Conservation (phyloP, 2,113 vertebrate species). For the Raja brachyura region DNA sequence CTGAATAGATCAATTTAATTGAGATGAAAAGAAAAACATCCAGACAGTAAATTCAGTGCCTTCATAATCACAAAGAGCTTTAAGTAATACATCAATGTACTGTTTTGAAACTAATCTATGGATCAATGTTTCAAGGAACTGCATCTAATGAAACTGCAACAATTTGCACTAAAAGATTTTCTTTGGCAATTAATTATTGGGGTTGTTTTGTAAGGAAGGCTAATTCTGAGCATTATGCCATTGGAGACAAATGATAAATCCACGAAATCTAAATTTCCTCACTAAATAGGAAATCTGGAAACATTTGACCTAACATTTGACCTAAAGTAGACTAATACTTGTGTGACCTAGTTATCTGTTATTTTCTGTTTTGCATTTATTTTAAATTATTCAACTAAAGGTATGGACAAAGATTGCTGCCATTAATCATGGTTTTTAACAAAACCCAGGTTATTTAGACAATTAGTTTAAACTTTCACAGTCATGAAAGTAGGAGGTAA, state of each 20-base stretch:
- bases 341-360: neutral
- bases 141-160: neutral
- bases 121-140: neutral
- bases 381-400: neutral
- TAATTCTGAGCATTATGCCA: neutral
- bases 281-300: neutral
- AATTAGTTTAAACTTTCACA: too few species aligned
- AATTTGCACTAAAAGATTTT: neutral
- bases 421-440: too few species aligned
- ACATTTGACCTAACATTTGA: conserved; percentile 8
- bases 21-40: neutral
- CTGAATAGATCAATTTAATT: neutral
- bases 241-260: conserved; percentile 3
- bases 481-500: too few species aligned
- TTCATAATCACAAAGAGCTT: neutral
- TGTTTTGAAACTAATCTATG: neutral
- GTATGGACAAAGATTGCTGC: neutral
- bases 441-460: too few species aligned
- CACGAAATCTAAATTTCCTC: neutral
- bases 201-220: neutral
- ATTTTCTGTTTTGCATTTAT: neutral
- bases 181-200: neutral
- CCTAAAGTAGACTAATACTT: too few species aligned
- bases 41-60: neutral
- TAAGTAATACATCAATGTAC: neutral